A percentile compares a stretch with the other conserved stretches of the same genome.
Conservation (phyloP, 2,797 vertebrate genomes). For the Sandelia bainsii region DNA sequence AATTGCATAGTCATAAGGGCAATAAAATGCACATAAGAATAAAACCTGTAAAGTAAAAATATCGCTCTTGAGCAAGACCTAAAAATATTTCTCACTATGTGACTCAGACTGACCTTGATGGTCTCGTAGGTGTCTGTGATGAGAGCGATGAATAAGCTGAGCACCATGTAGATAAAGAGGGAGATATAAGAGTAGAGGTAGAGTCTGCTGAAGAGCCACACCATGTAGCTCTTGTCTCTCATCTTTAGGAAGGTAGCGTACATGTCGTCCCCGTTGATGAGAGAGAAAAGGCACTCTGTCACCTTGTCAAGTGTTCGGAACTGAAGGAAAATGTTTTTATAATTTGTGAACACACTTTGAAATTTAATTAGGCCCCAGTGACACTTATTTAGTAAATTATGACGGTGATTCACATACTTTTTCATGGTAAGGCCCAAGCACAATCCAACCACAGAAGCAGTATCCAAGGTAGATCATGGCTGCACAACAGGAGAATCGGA, state of each 20-base stretch:
- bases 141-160: constrained; percentile 96
- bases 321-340: constrained; percentile 68
- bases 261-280: constrained; percentile 97
- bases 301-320: constrained; percentile 92
- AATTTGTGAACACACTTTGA: neutral
- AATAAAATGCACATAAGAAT: neutral
- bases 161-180: constrained; percentile 97
- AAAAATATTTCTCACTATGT: neutral
- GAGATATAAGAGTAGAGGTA: constrained; percentile 97
- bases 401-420: constrained; percentile 83
- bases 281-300: constrained; percentile 94
- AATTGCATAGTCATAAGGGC: neutral
- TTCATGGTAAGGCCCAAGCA: constrained; percentile 96
- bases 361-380: neutral
- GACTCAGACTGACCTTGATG: constrained; percentile 88
- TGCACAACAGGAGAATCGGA: constrained; percentile 94
- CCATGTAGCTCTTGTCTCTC: constrained; percentile 89
- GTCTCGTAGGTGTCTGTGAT: constrained; percentile 97
- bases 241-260: constrained; percentile 93
- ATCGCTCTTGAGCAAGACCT: neutral
- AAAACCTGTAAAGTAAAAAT: neutral
- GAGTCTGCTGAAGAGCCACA: constrained; percentile 95
- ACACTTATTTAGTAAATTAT: neutral
- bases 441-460: constrained; percentile 98
- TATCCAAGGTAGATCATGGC: constrained; percentile 97